These are phyloP conservation scores for Tenthredo amoena DNA, from an alignment of 2,888 invertebrate species.

Conservation along the genomic window DNA sequence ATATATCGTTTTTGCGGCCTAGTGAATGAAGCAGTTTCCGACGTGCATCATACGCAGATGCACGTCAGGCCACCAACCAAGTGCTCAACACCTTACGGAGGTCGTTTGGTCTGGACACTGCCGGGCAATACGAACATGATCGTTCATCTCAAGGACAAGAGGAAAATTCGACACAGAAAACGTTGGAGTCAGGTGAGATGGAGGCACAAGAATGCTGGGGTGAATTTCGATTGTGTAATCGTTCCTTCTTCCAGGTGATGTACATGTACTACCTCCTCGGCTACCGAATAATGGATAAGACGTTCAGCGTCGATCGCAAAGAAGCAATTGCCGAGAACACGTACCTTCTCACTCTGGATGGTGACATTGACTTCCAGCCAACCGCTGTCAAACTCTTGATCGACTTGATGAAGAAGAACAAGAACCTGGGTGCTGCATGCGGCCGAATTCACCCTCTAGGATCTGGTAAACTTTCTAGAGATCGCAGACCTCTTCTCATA, in stretches of 20 bases:
- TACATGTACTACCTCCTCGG: constrained; percentile 96
- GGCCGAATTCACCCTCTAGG: constrained; percentile 95
- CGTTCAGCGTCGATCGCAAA: constrained; percentile 82
- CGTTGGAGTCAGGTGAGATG: constrained; percentile 91
- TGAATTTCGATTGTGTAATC: background rate
- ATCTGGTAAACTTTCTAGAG: constrained; percentile 74
- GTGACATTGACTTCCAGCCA: constrained; percentile 94
- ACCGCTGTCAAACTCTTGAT: constrained; percentile 88
- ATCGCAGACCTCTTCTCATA: background rate
- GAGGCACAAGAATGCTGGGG: background rate
- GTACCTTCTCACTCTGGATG: constrained; percentile 90
- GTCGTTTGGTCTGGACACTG: constrained; percentile 89
- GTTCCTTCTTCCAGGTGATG: constrained; percentile 83
- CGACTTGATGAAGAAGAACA: constrained; percentile 92
- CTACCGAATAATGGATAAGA: constrained; percentile 86
- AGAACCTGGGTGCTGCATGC: constrained; percentile 90
- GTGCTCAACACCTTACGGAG: constrained; percentile 92
- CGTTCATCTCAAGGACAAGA: constrained; percentile 93
- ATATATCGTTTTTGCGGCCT: constrained; percentile 87
- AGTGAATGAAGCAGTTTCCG: constrained; percentile 88
- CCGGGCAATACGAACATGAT: constrained; percentile 92
- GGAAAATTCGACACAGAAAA: constrained; percentile 92
- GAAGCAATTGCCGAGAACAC: constrained; percentile 89
- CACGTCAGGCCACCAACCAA: constrained; percentile 84
- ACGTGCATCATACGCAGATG: constrained; percentile 81